These are phyloP conservation scores for Lasioglossum villosulum DNA, from an alignment of 2,888 invertebrate genomes.

Conservation along the genomic window DNA sequence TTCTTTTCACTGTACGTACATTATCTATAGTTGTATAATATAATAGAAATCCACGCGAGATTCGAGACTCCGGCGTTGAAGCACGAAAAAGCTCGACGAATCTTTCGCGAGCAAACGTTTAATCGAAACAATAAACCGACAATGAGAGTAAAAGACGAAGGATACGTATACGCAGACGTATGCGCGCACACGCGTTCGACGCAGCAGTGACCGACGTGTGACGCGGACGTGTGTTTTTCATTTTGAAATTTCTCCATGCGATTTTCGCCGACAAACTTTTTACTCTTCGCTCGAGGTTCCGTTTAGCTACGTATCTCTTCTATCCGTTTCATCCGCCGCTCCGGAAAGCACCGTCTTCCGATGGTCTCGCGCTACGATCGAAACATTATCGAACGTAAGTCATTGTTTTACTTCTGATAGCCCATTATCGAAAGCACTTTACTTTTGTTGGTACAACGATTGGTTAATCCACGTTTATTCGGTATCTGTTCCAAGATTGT, in stretches of 20 bases:
- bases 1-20: neutral
- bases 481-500: conserved; percentile 44
- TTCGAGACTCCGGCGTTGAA: neutral
- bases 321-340: neutral
- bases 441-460: conserved; percentile 21
- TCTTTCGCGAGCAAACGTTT: conserved; percentile 24
- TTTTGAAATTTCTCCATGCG: neutral
- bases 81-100: neutral
- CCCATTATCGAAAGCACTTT: conserved; percentile 42
- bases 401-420: conserved; percentile 37
- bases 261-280: neutral
- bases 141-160: conserved; percentile 5
- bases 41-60: neutral
- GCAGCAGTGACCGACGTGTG: neutral
- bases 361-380: neutral
- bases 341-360: neutral
- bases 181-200: neutral
- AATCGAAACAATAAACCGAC: conserved; percentile 11
- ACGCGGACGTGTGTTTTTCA: neutral
- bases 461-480: conserved; percentile 33
- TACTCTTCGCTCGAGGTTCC: neutral
- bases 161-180: neutral
- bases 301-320: neutral
- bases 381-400: conserved; percentile 16
- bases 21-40: neutral